Percentiles rank a stretch among this genome's conserved stretches.
Evolutionary conservation across 1,140 invertebrate species (phyloP).

Genomic region (Holotrichia oblita): DNA sequence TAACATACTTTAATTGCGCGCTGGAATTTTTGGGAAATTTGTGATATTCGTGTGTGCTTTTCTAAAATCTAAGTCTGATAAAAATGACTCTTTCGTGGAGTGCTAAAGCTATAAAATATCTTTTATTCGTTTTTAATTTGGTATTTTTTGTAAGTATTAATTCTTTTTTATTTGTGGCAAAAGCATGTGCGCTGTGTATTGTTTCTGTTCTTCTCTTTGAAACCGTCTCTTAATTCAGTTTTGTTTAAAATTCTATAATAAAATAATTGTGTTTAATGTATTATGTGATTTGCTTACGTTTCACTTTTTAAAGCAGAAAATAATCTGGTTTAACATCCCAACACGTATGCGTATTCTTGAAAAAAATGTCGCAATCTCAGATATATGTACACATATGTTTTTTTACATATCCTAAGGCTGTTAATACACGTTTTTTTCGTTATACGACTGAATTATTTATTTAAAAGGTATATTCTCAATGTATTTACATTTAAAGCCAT

Average conservation of each 20-base stretch:
- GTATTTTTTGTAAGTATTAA: constrained; percentile 58
- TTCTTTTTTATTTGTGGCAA: not conserved
- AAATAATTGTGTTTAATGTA: not conserved
- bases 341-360: too few relatives aligned
- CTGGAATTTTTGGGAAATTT: not conserved
- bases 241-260: not conserved
- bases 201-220: not conserved
- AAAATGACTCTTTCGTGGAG: constrained; percentile 50
- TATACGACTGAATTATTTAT: too few relatives aligned
- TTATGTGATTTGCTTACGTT: constrained; percentile 11
- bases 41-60: not conserved
- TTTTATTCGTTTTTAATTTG: constrained; percentile 56
- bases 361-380: not conserved
- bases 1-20: not conserved
- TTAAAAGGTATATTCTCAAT: too few relatives aligned
- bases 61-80: not conserved
- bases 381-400: too few relatives aligned
- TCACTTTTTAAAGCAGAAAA: not conserved
- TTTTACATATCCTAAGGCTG: too few relatives aligned
- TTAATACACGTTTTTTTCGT: too few relatives aligned
- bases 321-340: constrained; percentile 13
- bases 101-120: constrained; percentile 55
- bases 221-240: not conserved
- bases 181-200: not conserved
- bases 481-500: too few relatives aligned